phyloP scores from a whole-genome alignment of 1,140 invertebrate species.

The Harpegnathos saltator region DNA sequence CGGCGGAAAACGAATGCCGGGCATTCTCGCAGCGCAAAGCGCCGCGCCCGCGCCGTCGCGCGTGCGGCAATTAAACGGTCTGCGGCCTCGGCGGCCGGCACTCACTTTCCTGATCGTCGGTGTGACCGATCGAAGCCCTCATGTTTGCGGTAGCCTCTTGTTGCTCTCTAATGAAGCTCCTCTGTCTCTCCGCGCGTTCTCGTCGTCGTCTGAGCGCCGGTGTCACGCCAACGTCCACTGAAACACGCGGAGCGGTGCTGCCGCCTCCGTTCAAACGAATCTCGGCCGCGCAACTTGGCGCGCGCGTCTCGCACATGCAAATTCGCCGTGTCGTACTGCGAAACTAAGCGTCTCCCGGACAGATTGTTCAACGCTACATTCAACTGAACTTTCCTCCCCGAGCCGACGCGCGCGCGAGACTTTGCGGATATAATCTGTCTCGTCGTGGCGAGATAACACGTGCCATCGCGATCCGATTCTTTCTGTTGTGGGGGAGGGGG shows the following conservation, averaged over 20 bases:
- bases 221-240: constrained; percentile 90
- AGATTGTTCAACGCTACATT: not conserved
- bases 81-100: too few species aligned
- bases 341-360: too few species aligned
- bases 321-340: not conserved
- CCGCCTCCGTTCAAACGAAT: constrained; percentile 41
- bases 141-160: constrained; percentile 88
- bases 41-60: not conserved
- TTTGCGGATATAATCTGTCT: not conserved
- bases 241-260: constrained; percentile 66
- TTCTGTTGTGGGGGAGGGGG: too few species aligned
- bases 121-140: constrained; percentile 84
- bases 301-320: not conserved
- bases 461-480: not conserved
- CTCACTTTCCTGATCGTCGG: constrained; percentile 85
- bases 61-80: not conserved
- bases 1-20: not conserved
- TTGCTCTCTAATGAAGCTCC: constrained; percentile 92
- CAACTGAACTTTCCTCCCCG: not conserved
- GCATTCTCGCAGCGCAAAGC: too few species aligned
- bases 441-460: not conserved
- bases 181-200: constrained; percentile 92
- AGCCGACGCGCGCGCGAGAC: not conserved
- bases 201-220: constrained; percentile 90
- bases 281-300: too few species aligned